Conservation (phyloP, 2,113 vertebrate species). For the Coregonus clupeaformis region DNA sequence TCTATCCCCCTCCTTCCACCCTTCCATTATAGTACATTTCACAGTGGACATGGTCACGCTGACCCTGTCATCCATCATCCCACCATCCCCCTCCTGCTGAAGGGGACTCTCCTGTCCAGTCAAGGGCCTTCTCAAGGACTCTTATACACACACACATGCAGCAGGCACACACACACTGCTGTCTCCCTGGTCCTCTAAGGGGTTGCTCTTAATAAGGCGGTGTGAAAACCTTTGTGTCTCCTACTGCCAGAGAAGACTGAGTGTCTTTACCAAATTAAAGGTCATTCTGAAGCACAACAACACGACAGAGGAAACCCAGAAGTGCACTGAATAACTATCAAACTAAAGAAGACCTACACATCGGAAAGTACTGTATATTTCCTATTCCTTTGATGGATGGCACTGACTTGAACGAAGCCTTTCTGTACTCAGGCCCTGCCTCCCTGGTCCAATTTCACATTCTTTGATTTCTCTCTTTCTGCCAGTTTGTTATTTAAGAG, state of each 20-base stretch:
- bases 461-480: conserved; percentile 11
- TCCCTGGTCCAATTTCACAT: conserved; percentile 11
- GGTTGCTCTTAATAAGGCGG: conserved; percentile 14
- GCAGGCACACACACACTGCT: neutral
- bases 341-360: neutral
- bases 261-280: neutral
- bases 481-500: conserved; percentile 38
- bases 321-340: neutral
- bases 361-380: neutral
- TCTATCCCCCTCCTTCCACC: too few relatives aligned
- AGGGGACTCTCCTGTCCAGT: too few relatives aligned
- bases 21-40: too few relatives aligned
- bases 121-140: neutral
- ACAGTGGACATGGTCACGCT: too few relatives aligned
- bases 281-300: too few relatives aligned
- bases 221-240: conserved; percentile 12
- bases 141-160: neutral
- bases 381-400: neutral
- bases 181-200: conserved; percentile 21
- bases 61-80: too few relatives aligned
- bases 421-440: conserved; percentile 2
- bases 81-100: too few relatives aligned
- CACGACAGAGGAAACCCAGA: neutral
- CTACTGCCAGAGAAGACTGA: neutral
- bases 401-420: neutral